A percentile compares a stretch with the other conserved stretches of the same genome.
phyloP scores from a whole-genome alignment of 2,797 vertebrate species.

The Brotula barbata region DNA sequence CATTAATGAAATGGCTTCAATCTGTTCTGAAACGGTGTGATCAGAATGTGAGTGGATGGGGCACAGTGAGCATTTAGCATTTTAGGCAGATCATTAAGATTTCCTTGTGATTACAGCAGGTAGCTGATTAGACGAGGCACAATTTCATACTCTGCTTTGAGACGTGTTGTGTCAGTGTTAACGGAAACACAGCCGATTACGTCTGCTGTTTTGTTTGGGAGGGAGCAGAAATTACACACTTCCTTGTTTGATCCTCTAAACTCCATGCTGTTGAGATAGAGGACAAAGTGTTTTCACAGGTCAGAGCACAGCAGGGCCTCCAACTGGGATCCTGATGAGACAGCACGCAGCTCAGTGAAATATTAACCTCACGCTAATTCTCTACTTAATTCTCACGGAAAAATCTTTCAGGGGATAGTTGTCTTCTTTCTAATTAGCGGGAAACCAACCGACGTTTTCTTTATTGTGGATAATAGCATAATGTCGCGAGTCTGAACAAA shows the following conservation, averaged over 20 bases:
- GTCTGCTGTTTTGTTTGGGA: constrained; percentile 35
- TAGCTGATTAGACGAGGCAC: constrained; percentile 49
- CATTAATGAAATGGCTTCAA: constrained; percentile 30
- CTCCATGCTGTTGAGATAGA: constrained; percentile 53
- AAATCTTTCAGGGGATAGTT: too few species aligned
- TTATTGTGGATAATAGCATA: neutral
- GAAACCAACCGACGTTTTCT: neutral
- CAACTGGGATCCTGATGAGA: constrained; percentile 70
- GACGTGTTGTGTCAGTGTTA: constrained; percentile 39
- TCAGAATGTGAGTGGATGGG: constrained; percentile 36
- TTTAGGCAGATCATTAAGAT: constrained; percentile 62
- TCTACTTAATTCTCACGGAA: constrained; percentile 24
- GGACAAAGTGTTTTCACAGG: constrained; percentile 65
- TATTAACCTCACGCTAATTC: constrained; percentile 56
- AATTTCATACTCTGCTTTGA: constrained; percentile 29
- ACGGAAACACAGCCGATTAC: constrained; percentile 60
- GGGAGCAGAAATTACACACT: constrained; percentile 43
- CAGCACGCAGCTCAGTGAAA: constrained; percentile 44
- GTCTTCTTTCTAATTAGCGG: constrained; percentile 13
- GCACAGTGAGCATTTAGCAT: constrained; percentile 42
- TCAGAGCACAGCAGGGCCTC: constrained; percentile 47
- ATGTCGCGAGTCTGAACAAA: neutral
- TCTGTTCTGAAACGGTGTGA: constrained; percentile 35
- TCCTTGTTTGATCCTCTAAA: constrained; percentile 52
- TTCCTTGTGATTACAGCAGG: constrained; percentile 58